Evolutionary conservation across 2,797 vertebrate species (phyloP), one percentile per base, ranked within the genome.

Genomic region (Arrhamphus sclerolepis): DNA sequence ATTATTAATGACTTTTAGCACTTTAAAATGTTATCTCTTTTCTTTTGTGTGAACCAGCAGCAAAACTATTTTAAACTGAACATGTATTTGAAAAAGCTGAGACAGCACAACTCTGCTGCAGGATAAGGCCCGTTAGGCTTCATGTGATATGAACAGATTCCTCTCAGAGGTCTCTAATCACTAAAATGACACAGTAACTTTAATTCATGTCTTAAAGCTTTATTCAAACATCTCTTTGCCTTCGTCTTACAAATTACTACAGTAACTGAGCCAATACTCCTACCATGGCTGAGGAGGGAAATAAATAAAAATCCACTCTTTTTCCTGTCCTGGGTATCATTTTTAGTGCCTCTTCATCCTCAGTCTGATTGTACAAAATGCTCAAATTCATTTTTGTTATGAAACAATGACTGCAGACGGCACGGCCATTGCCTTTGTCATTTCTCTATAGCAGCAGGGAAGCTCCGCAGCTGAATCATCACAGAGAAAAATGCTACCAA

Each of bases 391-490:
- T 59, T 56, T 55, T 17, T 38, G 28, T 42, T 6, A 7, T 42
- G 29, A 48, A 70, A 74, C 54, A 70, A 69, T 58, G 60, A 66
- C 54, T 71, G 55, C 43, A 72, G 83, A 72, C 75, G 38, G 59
- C 7, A 2, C 48, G 8, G 24, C 72, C 43, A 19, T 70, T 29
- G 47, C 62, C 54, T 71, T 69, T 53, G 42, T 74, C 59, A 68
- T 55, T 31, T 65, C 59, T 26, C 55, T 44, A 67, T 53, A 60
- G 71, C 72, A 44, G 72, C 41, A 40, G 72, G 68, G 72, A 68
- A 72, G 66, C 70, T 41, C 68, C 34, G 54, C 75, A 44, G 75
- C 75, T 78, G 72, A 77, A 71, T 79, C 77, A 78, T 75, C 69
- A 58, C 59, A 14, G 62, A 70, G 9, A 34, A 34, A 83, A 77